Base-by-base conservation (phyloP, 2,888 invertebrate species). In the Icerya purchasi region DNA sequence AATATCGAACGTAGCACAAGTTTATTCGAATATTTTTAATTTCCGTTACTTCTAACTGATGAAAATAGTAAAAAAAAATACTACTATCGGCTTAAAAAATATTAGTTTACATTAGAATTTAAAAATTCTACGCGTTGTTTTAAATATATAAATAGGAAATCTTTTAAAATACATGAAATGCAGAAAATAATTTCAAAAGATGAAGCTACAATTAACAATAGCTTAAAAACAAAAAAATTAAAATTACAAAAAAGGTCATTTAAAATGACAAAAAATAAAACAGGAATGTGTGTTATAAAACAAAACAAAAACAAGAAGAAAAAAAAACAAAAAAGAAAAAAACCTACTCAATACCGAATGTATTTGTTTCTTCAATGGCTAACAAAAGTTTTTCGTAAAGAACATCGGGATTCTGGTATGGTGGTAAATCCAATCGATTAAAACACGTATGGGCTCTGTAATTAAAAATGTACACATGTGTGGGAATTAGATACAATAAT, bases 281-380 rank as follows among this genome's bases (percentile, higher is more conserved):
- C 36, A 36, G 36, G 36, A 36, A 36, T 36, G 36, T 36, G 14
- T 14, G 5, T 36, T 5, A 55, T 55, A 59, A 59, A 58, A 55
- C 36, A 19, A 49, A 61, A 60, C 36, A 56, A 61, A 22, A 21
- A 36, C 52, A 49, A 22, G 36, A 50, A 23, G n/a, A n/a, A n/a
- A 59, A 59, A 58, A 55, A 52, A 19, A 49, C 58, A 60, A 50
- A 56, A 61, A 22, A 21, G 19, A 52, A 49, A 22, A 50, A 50
- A 23, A 49, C 53, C 56, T 79, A 91, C 74, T 94, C 93, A 68
- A 94, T 94, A 68, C 93, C 92, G 73, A 93, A 94, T 1, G 92
- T 92, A 72, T 89, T 91, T 23, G 93, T 93, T 72, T 94, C 94
- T 71, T 93, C 93, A 50, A 94, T 92, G 54, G 94, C 94, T 63